phyloP scores from a whole-genome alignment of 2,113 vertebrate genomes.

The Entosphenus tridentatus region DNA sequence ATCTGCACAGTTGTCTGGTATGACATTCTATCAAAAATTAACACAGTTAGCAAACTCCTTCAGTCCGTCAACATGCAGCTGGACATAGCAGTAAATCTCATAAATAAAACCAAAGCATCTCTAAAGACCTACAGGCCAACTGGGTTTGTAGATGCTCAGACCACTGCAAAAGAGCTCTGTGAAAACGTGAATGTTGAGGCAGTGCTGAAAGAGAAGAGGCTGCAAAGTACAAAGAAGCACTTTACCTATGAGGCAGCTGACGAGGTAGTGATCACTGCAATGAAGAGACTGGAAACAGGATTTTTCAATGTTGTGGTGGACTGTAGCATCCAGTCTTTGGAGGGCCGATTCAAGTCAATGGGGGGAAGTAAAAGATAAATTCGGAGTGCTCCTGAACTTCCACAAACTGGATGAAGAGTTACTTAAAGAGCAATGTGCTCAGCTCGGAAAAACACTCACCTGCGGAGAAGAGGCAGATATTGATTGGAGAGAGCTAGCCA shows the following conservation, averaged over 20 bases:
- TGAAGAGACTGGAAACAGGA: conserved; percentile 10
- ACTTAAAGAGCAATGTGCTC: conserved; percentile 9
- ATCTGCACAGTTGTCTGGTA: conserved; percentile 12
- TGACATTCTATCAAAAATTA: conserved; percentile 11
- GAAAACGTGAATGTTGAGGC: conserved; percentile 10
- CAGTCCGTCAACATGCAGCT: not conserved
- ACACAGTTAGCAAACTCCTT: conserved; percentile 6
- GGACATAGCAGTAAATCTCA: too few species aligned
- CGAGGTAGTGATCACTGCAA: conserved; percentile 8
- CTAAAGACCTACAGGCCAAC: conserved; percentile 2
- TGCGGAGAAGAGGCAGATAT: too few species aligned
- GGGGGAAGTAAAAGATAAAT: conserved; percentile 10
- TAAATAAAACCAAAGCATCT: not conserved
- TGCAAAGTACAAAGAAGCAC: conserved; percentile 8
- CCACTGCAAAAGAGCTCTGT: conserved; percentile 8
- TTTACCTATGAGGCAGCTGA: conserved; percentile 9
- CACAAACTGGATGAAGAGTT: conserved; percentile 6
- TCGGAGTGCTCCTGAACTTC: conserved; percentile 8
- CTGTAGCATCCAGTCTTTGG: conserved; percentile 1
- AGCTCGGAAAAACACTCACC: conserved; percentile 9
- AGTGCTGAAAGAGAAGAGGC: conserved; percentile 8
- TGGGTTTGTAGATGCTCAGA: conserved; percentile 7
- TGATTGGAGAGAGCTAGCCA: too few species aligned
- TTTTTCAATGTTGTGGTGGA: conserved; percentile 9
- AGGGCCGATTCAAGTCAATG: conserved; percentile 9